These are phyloP conservation scores for Drosophila anceps DNA, from an alignment of 2,888 invertebrate genomes.

Conservation along the genomic window DNA sequence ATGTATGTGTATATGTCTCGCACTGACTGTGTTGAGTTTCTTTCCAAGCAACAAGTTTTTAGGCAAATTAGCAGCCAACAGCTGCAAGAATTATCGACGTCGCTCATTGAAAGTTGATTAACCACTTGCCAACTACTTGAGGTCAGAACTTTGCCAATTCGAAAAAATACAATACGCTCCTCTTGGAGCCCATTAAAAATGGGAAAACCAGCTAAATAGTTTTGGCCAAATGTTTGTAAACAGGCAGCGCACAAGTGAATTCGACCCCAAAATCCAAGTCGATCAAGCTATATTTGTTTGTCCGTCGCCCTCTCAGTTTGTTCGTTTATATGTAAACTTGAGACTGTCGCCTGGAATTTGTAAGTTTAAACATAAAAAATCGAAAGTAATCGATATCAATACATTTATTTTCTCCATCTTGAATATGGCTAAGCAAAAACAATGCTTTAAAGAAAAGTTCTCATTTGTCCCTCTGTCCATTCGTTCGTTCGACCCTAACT, in stretches of 20 bases:
- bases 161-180: not conserved
- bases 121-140: constrained; percentile 70
- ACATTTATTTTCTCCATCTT: not conserved
- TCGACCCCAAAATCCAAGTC: not conserved
- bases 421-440: not conserved
- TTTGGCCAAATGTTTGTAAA: not conserved
- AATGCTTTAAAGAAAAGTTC: not conserved
- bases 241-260: not conserved
- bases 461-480: no score
- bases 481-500: no score
- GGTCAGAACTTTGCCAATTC: constrained; percentile 25
- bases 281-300: not conserved
- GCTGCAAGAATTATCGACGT: constrained; percentile 66
- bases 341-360: not conserved
- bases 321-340: not conserved
- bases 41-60: constrained; percentile 68
- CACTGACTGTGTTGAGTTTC: constrained; percentile 40
- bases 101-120: constrained; percentile 75
- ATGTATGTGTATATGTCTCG: not conserved
- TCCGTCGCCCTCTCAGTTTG: not conserved
- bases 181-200: not conserved
- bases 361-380: not conserved
- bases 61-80: constrained; percentile 73
- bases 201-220: not conserved
- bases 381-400: not conserved